A percentile compares a stretch with the other conserved stretches of the same genome.
phyloP scores from a whole-genome alignment of 2,797 vertebrate species.

The Esox masquinongy region DNA sequence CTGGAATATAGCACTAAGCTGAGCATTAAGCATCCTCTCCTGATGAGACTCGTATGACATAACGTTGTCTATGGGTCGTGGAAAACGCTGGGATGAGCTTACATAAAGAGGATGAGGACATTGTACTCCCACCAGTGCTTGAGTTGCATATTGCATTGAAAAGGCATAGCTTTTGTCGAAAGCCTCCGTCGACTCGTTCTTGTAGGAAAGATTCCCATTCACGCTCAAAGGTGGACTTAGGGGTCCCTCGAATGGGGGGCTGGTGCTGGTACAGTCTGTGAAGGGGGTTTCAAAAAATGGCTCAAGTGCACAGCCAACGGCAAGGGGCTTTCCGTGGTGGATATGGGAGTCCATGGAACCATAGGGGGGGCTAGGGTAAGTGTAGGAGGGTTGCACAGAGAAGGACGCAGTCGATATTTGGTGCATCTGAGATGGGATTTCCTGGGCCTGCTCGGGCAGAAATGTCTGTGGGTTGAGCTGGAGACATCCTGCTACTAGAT shows the following conservation, averaged over 20 bases:
- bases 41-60: conserved; percentile 92
- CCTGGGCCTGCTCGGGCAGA: conserved; percentile 91
- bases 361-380: conserved; percentile 92
- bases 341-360: conserved; percentile 96
- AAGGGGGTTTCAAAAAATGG: conserved; percentile 90
- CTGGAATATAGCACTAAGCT: conserved; percentile 93
- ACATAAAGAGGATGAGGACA: conserved; percentile 80
- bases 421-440: conserved; percentile 84
- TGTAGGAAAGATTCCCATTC: conserved; percentile 98
- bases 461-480: conserved; percentile 97
- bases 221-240: conserved; percentile 96
- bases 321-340: conserved; percentile 91
- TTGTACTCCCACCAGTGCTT: conserved; percentile 72
- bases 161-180: conserved; percentile 91
- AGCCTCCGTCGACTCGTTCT: conserved; percentile 86
- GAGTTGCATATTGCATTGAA: conserved; percentile 83
- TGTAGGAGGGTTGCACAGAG: conserved; percentile 85
- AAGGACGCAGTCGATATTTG: conserved; percentile 74
- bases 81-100: conserved; percentile 80
- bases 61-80: conserved; percentile 85
- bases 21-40: conserved; percentile 90
- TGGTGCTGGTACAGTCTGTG: conserved; percentile 77
- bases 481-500: conserved; percentile 94
- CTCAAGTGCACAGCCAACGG: conserved; percentile 86
- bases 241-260: conserved; percentile 90